Evolutionary conservation across 1,140 invertebrate genomes (phyloP).

Genomic region (Acromyrmex charruanus): DNA sequence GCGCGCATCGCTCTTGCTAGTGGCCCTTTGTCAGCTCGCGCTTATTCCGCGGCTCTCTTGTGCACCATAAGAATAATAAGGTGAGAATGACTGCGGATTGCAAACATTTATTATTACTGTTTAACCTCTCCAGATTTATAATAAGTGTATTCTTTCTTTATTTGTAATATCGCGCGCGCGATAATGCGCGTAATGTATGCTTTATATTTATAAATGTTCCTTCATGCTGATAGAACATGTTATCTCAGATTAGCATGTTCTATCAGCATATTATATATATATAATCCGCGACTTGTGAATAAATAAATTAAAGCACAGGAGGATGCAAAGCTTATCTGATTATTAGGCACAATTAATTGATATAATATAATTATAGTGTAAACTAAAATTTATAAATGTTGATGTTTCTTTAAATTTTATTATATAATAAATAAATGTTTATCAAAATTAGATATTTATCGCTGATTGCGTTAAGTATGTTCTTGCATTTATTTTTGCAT

Average conservation of each 20-base stretch:
- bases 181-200: neutral
- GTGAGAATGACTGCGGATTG: slow-evolving; percentile 62
- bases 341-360: neutral
- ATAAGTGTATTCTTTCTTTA: neutral
- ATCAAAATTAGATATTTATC: neutral
- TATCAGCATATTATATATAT: neutral
- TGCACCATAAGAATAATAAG: slow-evolving; percentile 66
- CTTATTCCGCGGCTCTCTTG: slow-evolving; percentile 62
- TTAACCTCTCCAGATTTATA: neutral
- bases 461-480: neutral
- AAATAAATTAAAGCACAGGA: neutral
- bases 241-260: neutral
- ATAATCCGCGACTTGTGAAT: neutral
- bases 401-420: neutral
- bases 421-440: neutral
- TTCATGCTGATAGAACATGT: too few relatives aligned
- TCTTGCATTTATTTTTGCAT: neutral
- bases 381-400: neutral
- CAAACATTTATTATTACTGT: slow-evolving; percentile 66
- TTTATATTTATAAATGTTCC: neutral
- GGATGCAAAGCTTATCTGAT: neutral
- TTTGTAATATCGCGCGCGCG: neutral
- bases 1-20: slow-evolving; percentile 64
- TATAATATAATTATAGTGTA: too few relatives aligned
- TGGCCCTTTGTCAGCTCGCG: slow-evolving; percentile 70